Evolutionary conservation across 2,797 vertebrate genomes (phyloP).

Genomic region (Poliocrania exsul): DNA sequence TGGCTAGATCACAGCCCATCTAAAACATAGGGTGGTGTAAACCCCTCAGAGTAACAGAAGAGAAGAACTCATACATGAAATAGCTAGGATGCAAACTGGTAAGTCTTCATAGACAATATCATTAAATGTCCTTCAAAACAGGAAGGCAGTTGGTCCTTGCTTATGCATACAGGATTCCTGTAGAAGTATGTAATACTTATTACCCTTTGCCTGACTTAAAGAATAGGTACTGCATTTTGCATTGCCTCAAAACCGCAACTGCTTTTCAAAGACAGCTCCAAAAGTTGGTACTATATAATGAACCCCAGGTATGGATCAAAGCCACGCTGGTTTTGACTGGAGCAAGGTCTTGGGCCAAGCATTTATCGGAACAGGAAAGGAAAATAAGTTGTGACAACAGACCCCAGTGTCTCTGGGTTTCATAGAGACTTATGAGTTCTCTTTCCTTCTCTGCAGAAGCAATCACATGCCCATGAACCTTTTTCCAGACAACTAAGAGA

Average conservation of each 20-base stretch:
- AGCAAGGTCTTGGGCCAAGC: background rate
- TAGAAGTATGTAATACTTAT: background rate
- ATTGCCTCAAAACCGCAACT: background rate
- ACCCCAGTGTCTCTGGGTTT: background rate
- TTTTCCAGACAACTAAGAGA: slow-evolving; percentile 16
- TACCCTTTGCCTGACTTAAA: background rate
- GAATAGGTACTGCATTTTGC: background rate
- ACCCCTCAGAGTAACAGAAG: background rate
- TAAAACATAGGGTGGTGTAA: background rate
- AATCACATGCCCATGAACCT: background rate
- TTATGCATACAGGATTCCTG: background rate
- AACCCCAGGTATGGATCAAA: background rate
- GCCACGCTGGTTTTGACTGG: background rate
- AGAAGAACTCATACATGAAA: background rate
- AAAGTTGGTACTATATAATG: background rate
- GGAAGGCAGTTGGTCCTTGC: background rate
- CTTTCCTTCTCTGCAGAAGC: background rate
- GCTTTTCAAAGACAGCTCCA: background rate
- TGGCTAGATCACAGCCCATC: background rate
- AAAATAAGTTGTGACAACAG: background rate
- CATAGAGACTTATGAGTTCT: background rate
- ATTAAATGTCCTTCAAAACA: background rate
- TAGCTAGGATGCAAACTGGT: background rate
- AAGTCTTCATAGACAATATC: background rate
- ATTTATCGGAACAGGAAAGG: background rate